Evolutionary conservation across 2,797 vertebrate genomes (phyloP).

Genomic region (Chaunax sp.): DNA sequence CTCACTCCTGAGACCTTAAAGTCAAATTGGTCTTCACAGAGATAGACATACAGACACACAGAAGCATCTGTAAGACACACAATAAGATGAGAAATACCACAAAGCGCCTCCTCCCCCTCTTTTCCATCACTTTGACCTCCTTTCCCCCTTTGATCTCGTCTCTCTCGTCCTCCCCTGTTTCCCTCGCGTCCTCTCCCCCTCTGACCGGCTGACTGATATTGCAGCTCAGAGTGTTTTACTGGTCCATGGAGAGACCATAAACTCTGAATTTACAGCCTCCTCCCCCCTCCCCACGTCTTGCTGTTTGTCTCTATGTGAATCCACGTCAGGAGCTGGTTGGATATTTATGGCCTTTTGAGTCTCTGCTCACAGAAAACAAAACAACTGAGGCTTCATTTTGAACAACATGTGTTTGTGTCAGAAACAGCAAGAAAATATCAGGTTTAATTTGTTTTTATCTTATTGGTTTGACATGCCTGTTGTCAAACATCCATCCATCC

Average conservation of each 20-base stretch:
- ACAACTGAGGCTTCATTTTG: too few species aligned
- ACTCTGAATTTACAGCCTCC: slow-evolving; percentile 55
- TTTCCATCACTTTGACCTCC: slow-evolving; percentile 46
- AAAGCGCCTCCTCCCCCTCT: slow-evolving; percentile 22
- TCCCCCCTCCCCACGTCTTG: not conserved
- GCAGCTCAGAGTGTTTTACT: slow-evolving; percentile 42
- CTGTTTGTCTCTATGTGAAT: slow-evolving; percentile 49
- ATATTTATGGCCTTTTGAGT: slow-evolving; percentile 52
- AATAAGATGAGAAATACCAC: slow-evolving; percentile 16
- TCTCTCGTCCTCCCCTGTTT: slow-evolving; percentile 1
- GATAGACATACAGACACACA: not conserved
- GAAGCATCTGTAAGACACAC: slow-evolving; percentile 2
- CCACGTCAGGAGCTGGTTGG: slow-evolving; percentile 27
- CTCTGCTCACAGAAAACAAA: slow-evolving; percentile 5
- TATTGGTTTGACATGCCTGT: too few species aligned
- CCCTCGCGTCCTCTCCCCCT: not conserved
- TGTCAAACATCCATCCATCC: too few species aligned
- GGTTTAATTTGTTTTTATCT: too few species aligned
- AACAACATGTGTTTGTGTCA: too few species aligned
- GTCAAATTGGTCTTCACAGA: not conserved
- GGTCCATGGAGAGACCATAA: slow-evolving; percentile 54
- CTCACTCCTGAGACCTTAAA: not conserved
- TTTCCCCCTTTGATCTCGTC: slow-evolving; percentile 42
- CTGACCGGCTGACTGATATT: slow-evolving; percentile 49
- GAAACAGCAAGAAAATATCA: too few species aligned